Evolutionary conservation across 2,888 invertebrate genomes (phyloP), one percentile per base, ranked within the genome.

Genomic region (Deladenus siricidicola): DNA sequence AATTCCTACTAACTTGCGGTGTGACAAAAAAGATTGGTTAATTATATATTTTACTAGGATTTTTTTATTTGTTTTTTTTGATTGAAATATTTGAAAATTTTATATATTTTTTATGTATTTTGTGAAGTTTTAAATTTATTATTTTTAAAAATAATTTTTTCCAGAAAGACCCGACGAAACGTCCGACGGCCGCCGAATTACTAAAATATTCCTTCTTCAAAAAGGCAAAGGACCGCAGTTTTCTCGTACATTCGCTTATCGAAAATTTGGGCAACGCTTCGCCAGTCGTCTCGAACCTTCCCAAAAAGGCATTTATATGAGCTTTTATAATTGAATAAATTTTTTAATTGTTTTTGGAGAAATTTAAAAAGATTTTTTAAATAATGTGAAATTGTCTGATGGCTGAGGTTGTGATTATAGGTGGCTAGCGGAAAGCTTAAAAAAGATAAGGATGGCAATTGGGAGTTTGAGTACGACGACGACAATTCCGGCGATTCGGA

Each of bases 181-280:
- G 87, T 73, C 94, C 96, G 6, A 89, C 93, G 0, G 94, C 98
- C 21, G 88, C 89, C 42, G 94, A 96, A 80, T 83, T 98, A 53
- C 82, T 99, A 58, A 96, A 94, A 81, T 90, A 96, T 81, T 89
- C 91, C 2, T 98, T 98, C 81, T 94, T 98, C 82, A 92, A 89
- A 80, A 96, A 96, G 81, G 90, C 93, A 10, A 96, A 94, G 65
- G 79, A 76, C 60, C 69, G 69, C 56, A 63, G 65, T 51, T 79
- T 72, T 63, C 68, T 79, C 45, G 74, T 78, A 14, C 74, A 79
- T 57, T 65, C 78, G 17, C 67, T 79, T 39, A 76, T 79, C 50
- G 79, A 77, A 58, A 78, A 76, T 61, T 67, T 77, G 39, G 75
- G 74, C 39, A 67, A 72, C 2, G 69, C 74, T 1, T 74, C 73